phyloP scores from a whole-genome alignment of 2,797 vertebrate genomes.

The Chromis chromis region DNA sequence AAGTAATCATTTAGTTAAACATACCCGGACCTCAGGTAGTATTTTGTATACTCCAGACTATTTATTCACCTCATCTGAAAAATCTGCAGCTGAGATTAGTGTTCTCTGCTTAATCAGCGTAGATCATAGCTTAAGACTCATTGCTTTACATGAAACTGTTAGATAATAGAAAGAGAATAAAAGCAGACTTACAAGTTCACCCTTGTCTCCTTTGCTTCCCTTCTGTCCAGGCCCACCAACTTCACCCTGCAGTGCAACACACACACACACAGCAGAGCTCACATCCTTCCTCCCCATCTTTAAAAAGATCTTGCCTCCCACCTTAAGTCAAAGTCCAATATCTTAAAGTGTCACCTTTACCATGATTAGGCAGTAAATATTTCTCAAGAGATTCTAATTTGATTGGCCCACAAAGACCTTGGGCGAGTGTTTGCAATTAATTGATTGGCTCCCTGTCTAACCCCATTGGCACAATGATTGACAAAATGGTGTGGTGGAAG shows the following conservation, averaged over 20 bases:
- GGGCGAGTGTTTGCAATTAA: slow-evolving; percentile 76
- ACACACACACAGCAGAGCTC: slow-evolving; percentile 75
- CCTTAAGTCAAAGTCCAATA: slow-evolving; percentile 61
- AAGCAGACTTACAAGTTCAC: slow-evolving; percentile 91
- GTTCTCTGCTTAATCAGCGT: slow-evolving; percentile 20
- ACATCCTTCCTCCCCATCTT: slow-evolving; percentile 51
- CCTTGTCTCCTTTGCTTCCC: slow-evolving; percentile 97
- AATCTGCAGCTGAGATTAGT: slow-evolving; percentile 31
- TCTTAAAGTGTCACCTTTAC: slow-evolving; percentile 73
- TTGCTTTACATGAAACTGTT: slow-evolving; percentile 7
- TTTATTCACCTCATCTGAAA: slow-evolving; percentile 41
- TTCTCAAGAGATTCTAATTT: slow-evolving; percentile 77
- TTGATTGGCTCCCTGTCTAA: slow-evolving; percentile 74
- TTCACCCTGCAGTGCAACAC: slow-evolving; percentile 90
- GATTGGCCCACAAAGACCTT: slow-evolving; percentile 76
- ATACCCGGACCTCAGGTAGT: slow-evolving; percentile 31
- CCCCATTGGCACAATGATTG: slow-evolving; percentile 60
- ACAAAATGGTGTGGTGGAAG: slow-evolving; percentile 58
- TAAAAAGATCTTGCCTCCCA: slow-evolving; percentile 26
- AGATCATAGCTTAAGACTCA: slow-evolving; percentile 14
- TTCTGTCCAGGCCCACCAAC: slow-evolving; percentile 98
- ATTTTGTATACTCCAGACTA: slow-evolving; percentile 37
- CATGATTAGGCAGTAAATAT: slow-evolving; percentile 65
- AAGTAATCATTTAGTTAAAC: slow-evolving; percentile 28
- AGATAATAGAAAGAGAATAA: slow-evolving; percentile 1